Conservation (phyloP, 2,888 invertebrate species). For the Tiliacea citrago region DNA sequence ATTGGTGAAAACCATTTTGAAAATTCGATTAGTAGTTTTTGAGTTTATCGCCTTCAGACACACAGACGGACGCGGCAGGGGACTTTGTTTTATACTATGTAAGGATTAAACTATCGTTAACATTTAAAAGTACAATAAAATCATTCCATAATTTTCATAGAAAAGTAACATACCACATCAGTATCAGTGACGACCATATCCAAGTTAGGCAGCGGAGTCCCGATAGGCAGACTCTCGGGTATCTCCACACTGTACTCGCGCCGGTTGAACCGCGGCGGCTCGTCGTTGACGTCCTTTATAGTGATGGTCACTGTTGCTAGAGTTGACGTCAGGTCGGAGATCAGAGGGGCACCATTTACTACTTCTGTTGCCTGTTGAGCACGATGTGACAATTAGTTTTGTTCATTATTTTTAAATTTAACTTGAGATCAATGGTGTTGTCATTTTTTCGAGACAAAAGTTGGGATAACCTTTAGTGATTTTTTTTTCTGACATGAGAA, state of each 20-base stretch:
- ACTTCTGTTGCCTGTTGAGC: constrained; percentile 93
- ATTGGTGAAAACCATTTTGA: too few relatives aligned
- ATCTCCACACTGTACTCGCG: constrained; percentile 95
- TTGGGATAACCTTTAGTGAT: not conserved
- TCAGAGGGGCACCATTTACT: constrained; percentile 93
- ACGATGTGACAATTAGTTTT: not conserved
- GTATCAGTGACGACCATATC: constrained; percentile 97
- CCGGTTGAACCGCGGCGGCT: constrained; percentile 95
- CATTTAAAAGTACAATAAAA: not conserved
- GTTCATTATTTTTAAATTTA: not conserved
- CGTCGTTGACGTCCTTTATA: constrained; percentile 97
- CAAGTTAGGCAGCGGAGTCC: constrained; percentile 95
- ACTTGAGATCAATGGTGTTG: not conserved
- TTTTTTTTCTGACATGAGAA: too few relatives aligned
- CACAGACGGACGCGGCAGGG: too few relatives aligned
- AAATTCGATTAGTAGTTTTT: too few relatives aligned
- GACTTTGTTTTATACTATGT: too few relatives aligned
- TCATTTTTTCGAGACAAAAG: not conserved
- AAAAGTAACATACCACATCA: constrained; percentile 93
- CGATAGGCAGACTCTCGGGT: constrained; percentile 95
- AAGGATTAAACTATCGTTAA: not conserved
- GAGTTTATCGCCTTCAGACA: too few relatives aligned
- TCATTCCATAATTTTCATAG: not conserved
- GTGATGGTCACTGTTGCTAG: constrained; percentile 95
- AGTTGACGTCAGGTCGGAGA: constrained; percentile 93